Conservation (phyloP, 2,113 vertebrate genomes). For the Centropus bengalensis region DNA sequence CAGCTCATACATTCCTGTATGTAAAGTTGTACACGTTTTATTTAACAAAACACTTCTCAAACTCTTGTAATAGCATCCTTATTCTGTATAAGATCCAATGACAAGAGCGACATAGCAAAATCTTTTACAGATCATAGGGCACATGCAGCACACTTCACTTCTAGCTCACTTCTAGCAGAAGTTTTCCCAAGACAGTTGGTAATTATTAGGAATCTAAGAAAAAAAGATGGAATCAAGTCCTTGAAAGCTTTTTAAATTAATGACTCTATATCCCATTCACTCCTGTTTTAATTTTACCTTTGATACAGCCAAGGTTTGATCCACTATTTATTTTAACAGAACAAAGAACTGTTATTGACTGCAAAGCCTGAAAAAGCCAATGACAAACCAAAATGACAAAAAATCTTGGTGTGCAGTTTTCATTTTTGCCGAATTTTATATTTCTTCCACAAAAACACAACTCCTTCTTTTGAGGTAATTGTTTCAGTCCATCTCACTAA, state of each 20-base stretch:
- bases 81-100: not conserved
- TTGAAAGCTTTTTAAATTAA: not conserved
- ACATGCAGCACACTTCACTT: not conserved
- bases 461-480: not conserved
- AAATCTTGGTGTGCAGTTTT: not conserved
- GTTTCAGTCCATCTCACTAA: not conserved
- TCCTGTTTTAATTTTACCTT: not conserved
- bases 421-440: not conserved
- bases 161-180: not conserved
- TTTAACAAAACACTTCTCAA: not conserved
- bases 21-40: not conserved
- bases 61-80: not conserved
- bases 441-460: not conserved
- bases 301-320: not conserved
- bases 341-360: not conserved
- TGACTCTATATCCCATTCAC: not conserved
- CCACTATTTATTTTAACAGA: not conserved
- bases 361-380: not conserved
- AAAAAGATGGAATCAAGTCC: not conserved
- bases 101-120: not conserved
- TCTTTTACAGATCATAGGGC: not conserved
- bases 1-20: not conserved
- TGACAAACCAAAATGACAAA: not conserved
- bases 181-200: not conserved
- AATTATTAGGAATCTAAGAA: not conserved